These are phyloP conservation scores for Ovibos moschatus DNA, from an alignment of 2,113 vertebrate genomes.

Conservation along the genomic window DNA sequence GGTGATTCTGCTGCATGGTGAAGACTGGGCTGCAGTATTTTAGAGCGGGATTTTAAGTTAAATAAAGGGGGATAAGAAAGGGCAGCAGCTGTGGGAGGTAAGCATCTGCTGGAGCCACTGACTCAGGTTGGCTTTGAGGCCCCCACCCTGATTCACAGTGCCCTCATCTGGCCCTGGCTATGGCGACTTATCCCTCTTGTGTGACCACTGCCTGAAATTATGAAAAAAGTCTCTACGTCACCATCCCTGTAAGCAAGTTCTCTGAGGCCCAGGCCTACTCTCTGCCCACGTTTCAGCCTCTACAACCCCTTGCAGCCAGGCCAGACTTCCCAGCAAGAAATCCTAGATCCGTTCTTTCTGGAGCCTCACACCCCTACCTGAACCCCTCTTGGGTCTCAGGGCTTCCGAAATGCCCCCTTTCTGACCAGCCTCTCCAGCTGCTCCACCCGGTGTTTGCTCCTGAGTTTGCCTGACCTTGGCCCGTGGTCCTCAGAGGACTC, in stretches of 20 bases:
- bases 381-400: background rate
- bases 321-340: background rate
- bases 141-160: rapidly evolving
- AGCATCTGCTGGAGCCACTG: background rate
- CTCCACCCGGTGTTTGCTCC: background rate
- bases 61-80: background rate
- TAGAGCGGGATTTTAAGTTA: background rate
- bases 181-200: background rate
- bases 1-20: background rate
- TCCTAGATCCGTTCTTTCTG: too few relatives aligned
- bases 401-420: too few relatives aligned
- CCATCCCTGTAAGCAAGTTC: background rate
- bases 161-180: background rate
- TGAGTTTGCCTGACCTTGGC: background rate
- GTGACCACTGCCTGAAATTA: background rate
- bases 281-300: background rate
- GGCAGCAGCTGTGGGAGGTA: background rate
- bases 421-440: background rate
- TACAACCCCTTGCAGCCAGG: background rate
- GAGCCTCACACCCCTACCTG: background rate
- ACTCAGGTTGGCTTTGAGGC: background rate
- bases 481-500: background rate
- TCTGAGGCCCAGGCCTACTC: background rate
- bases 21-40: background rate
- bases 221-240: background rate